These are phyloP conservation scores for Macrotrachela quadricornifera DNA, from an alignment of 1,140 invertebrate genomes.

Conservation along the genomic window DNA sequence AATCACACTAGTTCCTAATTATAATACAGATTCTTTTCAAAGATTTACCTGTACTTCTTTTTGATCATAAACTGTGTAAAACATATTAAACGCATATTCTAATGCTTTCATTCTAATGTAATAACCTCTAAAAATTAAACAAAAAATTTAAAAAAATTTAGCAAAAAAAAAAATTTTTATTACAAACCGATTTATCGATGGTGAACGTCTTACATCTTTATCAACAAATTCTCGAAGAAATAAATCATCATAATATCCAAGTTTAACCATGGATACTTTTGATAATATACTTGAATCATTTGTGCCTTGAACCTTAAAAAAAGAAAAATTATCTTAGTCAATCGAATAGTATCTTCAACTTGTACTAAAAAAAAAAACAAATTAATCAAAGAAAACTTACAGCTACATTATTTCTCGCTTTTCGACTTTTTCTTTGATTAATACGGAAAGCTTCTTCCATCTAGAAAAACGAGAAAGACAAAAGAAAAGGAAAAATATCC, in stretches of 20 bases:
- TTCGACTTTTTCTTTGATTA: background rate
- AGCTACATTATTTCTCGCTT: background rate
- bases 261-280: constrained; percentile 29
- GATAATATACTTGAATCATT: constrained; percentile 36
- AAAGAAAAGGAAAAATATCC: no score
- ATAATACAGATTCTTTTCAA: no score
- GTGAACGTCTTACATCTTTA: constrained; percentile 23
- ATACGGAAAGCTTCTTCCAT: constrained; percentile 9
- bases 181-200: constrained; percentile 32
- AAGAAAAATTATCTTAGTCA: no score
- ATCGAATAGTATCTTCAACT: no score
- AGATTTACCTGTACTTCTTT: no score
- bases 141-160: background rate
- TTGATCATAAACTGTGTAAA: constrained; percentile 13
- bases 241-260: constrained; percentile 31
- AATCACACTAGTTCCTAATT: no score
- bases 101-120: constrained; percentile 30
- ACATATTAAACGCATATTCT: constrained; percentile 22
- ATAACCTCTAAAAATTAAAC: constrained; percentile 25
- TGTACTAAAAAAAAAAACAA: no score
- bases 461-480: no score
- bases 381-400: no score
- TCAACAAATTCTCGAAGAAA: constrained; percentile 29
- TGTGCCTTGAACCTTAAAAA: constrained; percentile 32
- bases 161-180: background rate